Conservation (phyloP, 1,140 invertebrate genomes). For the Ericerus pela region DNA sequence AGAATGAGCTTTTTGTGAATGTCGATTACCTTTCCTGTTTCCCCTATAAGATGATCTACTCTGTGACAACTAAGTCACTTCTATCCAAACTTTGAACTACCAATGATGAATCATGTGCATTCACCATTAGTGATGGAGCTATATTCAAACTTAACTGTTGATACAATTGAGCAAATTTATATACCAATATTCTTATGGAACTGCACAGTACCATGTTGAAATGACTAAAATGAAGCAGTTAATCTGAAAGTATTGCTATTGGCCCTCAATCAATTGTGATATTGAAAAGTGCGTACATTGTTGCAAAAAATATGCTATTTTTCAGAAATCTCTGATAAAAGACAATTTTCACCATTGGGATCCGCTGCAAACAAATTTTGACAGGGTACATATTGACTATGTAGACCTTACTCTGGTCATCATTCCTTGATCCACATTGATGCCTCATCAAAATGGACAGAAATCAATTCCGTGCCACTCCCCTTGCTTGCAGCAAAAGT, state of each 20-base stretch:
- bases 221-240: slow-evolving; percentile 31
- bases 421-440: slow-evolving; percentile 33
- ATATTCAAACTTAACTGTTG: slow-evolving; percentile 14
- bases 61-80: not conserved
- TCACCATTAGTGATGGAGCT: slow-evolving; percentile 7
- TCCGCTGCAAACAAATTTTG: slow-evolving; percentile 22
- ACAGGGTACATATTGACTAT: slow-evolving; percentile 27
- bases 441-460: slow-evolving; percentile 22
- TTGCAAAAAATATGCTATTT: slow-evolving; percentile 18
- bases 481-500: too few species aligned
- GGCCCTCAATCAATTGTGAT: slow-evolving; percentile 9
- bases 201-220: slow-evolving; percentile 17
- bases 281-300: slow-evolving; percentile 22
- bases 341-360: slow-evolving; percentile 22
- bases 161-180: slow-evolving; percentile 13
- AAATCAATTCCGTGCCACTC: too few species aligned
- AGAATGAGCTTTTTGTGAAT: slow-evolving; percentile 23
- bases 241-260: slow-evolving; percentile 4
- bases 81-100: not conserved
- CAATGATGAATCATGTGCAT: not conserved
- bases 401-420: slow-evolving; percentile 23
- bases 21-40: slow-evolving; percentile 27
- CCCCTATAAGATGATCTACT: not conserved
- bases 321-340: slow-evolving; percentile 20
- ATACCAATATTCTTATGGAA: slow-evolving; percentile 11